Evolutionary conservation across 2,113 vertebrate genomes (phyloP).

Genomic region (Hylia prasina): DNA sequence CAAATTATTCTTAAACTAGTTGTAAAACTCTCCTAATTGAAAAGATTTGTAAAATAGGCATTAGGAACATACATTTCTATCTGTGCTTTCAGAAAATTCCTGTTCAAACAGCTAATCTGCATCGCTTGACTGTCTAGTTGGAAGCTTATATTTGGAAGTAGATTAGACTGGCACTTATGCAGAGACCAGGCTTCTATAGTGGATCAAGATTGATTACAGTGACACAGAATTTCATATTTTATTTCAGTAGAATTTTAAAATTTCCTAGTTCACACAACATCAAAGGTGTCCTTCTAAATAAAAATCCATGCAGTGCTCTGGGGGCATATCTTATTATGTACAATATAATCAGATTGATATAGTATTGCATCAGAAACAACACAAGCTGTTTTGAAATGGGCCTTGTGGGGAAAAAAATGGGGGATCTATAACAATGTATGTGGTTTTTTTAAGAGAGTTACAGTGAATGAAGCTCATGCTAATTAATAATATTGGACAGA

Average conservation of each 20-base stretch:
- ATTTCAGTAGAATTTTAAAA: conserved; percentile 45
- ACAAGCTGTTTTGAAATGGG: conserved; percentile 57
- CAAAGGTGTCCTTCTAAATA: conserved; percentile 65
- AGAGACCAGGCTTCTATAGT: background rate
- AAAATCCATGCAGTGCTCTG: conserved; percentile 27
- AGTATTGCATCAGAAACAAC: conserved; percentile 20
- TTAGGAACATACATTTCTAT: background rate
- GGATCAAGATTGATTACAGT: conserved; percentile 46
- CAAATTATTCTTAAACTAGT: conserved; percentile 19
- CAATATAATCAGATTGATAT: conserved; percentile 52
- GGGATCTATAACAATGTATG: background rate
- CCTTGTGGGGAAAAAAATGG: conserved; percentile 44
- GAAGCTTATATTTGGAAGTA: background rate
- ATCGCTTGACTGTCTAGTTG: background rate
- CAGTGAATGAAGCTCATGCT: conserved; percentile 13
- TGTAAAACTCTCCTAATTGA: conserved; percentile 43
- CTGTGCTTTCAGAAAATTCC: conserved; percentile 34
- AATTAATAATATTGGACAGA: conserved; percentile 55
- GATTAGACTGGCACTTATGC: background rate
- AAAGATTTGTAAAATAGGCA: background rate
- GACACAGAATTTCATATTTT: conserved; percentile 51
- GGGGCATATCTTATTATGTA: conserved; percentile 49
- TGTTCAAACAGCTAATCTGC: background rate
- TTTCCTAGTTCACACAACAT: conserved; percentile 40
- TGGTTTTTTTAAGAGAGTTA: conserved; percentile 36